Evolutionary conservation across 2,797 vertebrate species (phyloP).

Genomic region (Phyllotis vaccarum): DNA sequence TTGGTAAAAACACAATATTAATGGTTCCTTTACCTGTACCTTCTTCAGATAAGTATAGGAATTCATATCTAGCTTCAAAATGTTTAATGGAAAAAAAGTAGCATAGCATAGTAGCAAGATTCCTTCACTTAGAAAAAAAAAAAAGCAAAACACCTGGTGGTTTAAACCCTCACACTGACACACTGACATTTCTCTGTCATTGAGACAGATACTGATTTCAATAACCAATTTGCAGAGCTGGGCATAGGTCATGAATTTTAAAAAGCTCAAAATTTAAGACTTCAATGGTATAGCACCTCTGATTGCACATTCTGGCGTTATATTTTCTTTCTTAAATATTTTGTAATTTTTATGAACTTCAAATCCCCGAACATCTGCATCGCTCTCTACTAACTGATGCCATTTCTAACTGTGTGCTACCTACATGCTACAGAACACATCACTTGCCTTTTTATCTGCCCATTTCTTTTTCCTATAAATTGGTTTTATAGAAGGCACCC

Average conservation of each 20-base stretch:
- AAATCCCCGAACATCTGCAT: background rate
- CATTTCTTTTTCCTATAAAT: background rate
- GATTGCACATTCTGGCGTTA: background rate
- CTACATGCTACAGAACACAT: background rate
- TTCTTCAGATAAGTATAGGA: background rate
- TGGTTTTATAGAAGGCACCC: background rate
- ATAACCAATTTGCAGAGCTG: background rate
- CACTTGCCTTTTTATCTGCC: slow-evolving; percentile 23
- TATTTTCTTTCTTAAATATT: slow-evolving; percentile 11
- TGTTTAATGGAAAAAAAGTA: background rate
- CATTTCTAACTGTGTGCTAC: background rate
- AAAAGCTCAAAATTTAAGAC: background rate
- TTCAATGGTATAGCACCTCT: background rate
- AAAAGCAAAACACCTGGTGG: background rate
- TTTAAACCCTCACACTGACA: background rate
- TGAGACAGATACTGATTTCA: background rate
- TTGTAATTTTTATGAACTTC: slow-evolving; percentile 44
- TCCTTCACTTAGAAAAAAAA: background rate
- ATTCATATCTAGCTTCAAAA: background rate
- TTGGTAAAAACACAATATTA: background rate
- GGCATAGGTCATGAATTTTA: background rate
- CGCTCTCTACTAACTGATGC: background rate
- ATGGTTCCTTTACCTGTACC: background rate
- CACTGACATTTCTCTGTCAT: background rate
- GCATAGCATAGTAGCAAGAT: background rate